A percentile compares a stretch with the other conserved stretches of the same genome.
Conservation (phyloP, 1,140 invertebrate species). For the Drosophila pseudoobscura region DNA sequence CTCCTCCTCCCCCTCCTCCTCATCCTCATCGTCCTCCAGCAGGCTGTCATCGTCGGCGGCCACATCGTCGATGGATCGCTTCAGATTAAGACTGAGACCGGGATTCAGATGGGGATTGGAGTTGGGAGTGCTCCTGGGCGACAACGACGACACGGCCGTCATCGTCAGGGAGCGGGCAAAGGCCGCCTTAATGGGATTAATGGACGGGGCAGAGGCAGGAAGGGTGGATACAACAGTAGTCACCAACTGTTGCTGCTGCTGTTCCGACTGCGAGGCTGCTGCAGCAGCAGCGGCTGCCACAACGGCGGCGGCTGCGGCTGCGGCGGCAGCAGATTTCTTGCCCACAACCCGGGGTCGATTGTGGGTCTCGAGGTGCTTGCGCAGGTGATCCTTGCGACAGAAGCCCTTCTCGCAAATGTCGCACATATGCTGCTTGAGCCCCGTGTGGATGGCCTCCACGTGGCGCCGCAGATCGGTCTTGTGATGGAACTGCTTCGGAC, state of each 20-base stretch:
- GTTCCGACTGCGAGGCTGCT: not conserved
- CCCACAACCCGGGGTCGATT: conserved; percentile 82
- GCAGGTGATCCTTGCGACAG: conserved; percentile 97
- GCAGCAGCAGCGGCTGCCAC: conserved; percentile 1
- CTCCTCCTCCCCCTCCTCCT: conserved; percentile 42
- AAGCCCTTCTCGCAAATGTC: conserved; percentile 93
- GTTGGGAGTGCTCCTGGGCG: not conserved
- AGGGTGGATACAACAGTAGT: no score
- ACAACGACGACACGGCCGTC: not conserved
- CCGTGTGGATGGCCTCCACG: conserved; percentile 91
- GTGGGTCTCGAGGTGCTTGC: conserved; percentile 96
- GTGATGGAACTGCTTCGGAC: conserved; percentile 94
- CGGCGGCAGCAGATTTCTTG: conserved; percentile 65
- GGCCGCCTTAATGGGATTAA: conserved; percentile 32
- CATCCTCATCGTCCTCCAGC: conserved; percentile 56
- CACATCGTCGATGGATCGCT: conserved; percentile 61
- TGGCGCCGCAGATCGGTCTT: conserved; percentile 96
- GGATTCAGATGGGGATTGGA: not conserved
- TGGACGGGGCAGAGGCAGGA: not conserved
- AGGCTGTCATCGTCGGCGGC: conserved; percentile 66
- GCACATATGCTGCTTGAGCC: conserved; percentile 92
- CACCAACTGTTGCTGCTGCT: not conserved
- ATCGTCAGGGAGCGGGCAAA: conserved; percentile 34
- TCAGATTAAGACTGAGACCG: conserved; percentile 19
- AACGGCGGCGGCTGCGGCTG: conserved; percentile 17